Base-by-base conservation (phyloP, 2,797 vertebrate species). In the Sebastes nivosus region DNA sequence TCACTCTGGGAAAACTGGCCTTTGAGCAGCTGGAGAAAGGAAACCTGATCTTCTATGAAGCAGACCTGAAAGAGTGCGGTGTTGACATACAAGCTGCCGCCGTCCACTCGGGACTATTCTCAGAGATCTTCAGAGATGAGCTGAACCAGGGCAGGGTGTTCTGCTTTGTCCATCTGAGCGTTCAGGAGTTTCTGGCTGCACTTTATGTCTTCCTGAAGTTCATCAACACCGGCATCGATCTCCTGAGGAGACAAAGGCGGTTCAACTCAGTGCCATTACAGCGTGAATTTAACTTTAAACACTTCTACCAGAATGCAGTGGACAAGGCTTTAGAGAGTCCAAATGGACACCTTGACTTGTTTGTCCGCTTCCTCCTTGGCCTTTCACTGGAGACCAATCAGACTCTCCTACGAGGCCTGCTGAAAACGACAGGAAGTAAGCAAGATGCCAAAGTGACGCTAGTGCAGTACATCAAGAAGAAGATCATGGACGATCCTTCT, bases 131-230 rank as follows among this genome's bases (percentile, higher is more conserved):
- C 14, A 75, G 50, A 29, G 77, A 72, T 8, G 52, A 63, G 20
- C 61, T 87, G 72, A 66, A 59, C 57, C 72, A 77, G 30, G 64
- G 80, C 2, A 86, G 20, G 54, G 22, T 79, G 4, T 90, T 87
- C 60, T 75, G 82, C 42, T 90, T 90, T 36, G 73, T 88, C 27
- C 89, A 90, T 77, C 54, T 80, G 61, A 89, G 79, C 64, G 29
- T 89, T 76, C 89, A 89, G 12, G 87, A 89, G 75, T 83, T 90
- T 64, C 67, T 90, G 25, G 87, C 89, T 55, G 85, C 87, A 2
- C 85, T 89, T n/a, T 60, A 80, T 24, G 81, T 89, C 34, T 60
- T 64, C 16, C 2, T 73, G 34, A 82, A 5, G 0, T 87, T 81
- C 50, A 24, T 50, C n/a, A 68, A 84, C 60, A 54, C 38, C 0